A percentile compares a stretch with the other conserved stretches of the same genome.
These are phyloP conservation scores for Colinus virginianus DNA, from an alignment of 2,113 vertebrate genomes.

Conservation along the genomic window DNA sequence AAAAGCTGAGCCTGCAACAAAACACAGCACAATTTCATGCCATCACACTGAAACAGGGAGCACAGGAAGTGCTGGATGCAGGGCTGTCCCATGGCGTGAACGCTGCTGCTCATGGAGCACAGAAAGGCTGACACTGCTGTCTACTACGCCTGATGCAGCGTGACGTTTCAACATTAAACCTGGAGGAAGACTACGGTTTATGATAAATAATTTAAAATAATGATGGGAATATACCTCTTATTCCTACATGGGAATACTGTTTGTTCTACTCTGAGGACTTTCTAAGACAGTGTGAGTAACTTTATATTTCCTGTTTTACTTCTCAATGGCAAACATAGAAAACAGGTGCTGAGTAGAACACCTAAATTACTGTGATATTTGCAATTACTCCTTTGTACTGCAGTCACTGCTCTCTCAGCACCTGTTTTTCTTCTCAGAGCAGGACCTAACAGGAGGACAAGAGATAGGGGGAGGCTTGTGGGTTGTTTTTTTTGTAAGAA, in stretches of 20 bases:
- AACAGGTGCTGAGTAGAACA: constrained; percentile 12
- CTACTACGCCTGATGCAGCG: neutral
- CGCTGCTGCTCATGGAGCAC: neutral
- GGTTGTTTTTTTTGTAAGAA: neutral
- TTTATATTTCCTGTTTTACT: constrained; percentile 8
- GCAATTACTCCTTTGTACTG: constrained; percentile 4
- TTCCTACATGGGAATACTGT: neutral
- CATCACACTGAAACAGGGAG: neutral
- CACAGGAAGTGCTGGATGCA: neutral
- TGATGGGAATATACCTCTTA: neutral
- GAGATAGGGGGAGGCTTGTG: neutral
- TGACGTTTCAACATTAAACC: neutral
- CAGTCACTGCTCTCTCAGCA: neutral
- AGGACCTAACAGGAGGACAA: neutral
- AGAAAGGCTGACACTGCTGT: neutral
- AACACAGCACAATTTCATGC: neutral
- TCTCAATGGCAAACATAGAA: neutral
- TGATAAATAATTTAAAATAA: neutral
- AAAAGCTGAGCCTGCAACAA: neutral
- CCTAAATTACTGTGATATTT: constrained; percentile 29
- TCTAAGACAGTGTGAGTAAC: neutral
- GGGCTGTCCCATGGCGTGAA: neutral
- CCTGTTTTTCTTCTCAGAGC: constrained; percentile 18
- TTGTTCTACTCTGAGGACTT: neutral
- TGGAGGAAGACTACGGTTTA: neutral